These are phyloP conservation scores for Tauraco hartlaubi DNA, from an alignment of 2,797 vertebrate species.

Conservation along the genomic window DNA sequence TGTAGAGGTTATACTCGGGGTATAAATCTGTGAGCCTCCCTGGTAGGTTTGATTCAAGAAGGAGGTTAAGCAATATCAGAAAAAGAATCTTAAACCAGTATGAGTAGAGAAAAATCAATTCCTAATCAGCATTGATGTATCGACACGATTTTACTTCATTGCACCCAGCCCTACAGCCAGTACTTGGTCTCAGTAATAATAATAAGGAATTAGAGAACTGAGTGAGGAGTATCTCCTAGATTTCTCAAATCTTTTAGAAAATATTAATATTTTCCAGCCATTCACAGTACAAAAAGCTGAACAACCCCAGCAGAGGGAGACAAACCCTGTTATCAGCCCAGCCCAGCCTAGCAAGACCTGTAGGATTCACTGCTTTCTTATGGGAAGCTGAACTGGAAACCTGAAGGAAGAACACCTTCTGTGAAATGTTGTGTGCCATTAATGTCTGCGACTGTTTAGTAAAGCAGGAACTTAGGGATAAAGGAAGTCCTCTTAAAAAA, in stretches of 20 bases:
- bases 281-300: not conserved
- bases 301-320: constrained; percentile 67
- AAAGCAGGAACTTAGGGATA: not conserved
- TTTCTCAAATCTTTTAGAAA: not conserved
- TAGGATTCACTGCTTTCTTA: not conserved
- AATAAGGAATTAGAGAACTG: not conserved
- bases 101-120: not conserved
- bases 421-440: not conserved
- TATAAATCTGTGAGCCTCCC: not conserved
- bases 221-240: not conserved
- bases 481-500: not conserved
- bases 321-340: constrained; percentile 52
- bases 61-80: not conserved
- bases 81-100: not conserved
- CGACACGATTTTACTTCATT: not conserved
- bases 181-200: not conserved
- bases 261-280: not conserved
- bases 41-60: not conserved
- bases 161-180: not conserved
- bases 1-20: not conserved
- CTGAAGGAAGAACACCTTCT: not conserved
- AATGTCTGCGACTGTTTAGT: not conserved
- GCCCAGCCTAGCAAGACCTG: not conserved
- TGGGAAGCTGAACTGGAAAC: not conserved
- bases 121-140: not conserved